Evolutionary conservation across 2,888 invertebrate species (phyloP).

Genomic region (Miltochrista miniata): DNA sequence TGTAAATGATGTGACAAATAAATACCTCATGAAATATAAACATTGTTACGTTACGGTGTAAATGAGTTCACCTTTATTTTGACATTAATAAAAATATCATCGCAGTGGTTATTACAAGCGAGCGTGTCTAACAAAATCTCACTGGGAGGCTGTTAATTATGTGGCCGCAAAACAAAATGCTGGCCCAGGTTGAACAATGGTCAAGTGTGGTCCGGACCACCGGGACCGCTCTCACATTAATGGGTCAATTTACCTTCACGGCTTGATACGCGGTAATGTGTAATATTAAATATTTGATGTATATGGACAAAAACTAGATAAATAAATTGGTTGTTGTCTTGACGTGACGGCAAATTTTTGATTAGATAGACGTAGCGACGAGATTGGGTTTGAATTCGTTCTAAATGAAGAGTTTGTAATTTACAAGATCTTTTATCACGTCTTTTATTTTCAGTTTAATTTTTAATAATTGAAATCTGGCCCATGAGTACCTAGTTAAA

Average conservation of each 20-base stretch:
- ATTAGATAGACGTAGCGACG: slow-evolving; percentile 7
- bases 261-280: slow-evolving; percentile 51
- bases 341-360: slow-evolving; percentile 21
- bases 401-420: neutral
- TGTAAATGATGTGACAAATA: too few relatives aligned
- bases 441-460: neutral
- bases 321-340: slow-evolving; percentile 24
- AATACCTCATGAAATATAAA: neutral
- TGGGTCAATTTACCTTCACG: slow-evolving; percentile 56
- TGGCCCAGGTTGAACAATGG: slow-evolving; percentile 70
- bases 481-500: neutral
- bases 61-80: slow-evolving; percentile 70
- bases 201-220: slow-evolving; percentile 77
- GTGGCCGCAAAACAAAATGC: slow-evolving; percentile 78
- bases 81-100: slow-evolving; percentile 84
- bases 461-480: neutral
- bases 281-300: slow-evolving; percentile 49
- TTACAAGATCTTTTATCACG: neutral
- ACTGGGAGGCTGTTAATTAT: slow-evolving; percentile 82
- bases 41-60: slow-evolving; percentile 55
- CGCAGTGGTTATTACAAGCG: slow-evolving; percentile 78
- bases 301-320: slow-evolving; percentile 38
- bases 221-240: slow-evolving; percentile 51
- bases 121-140: slow-evolving; percentile 82
- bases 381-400: slow-evolving; percentile 1